Evolutionary conservation across 2,113 vertebrate genomes (phyloP).

Genomic region (Hippopotamus amphibius): DNA sequence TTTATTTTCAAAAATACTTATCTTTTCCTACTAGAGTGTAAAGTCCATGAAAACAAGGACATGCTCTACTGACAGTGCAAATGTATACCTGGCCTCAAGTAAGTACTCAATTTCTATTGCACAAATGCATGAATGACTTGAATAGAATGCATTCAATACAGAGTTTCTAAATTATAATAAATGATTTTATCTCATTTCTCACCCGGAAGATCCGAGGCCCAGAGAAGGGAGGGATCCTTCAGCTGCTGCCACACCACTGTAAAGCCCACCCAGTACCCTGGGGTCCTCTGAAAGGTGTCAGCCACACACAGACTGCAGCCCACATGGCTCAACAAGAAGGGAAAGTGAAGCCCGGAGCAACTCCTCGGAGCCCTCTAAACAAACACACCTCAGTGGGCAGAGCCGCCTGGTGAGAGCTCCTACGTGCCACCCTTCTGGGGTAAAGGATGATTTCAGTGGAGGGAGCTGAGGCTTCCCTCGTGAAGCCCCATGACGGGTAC

Average conservation of each 20-base stretch:
- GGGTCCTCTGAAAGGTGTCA: conserved; percentile 2
- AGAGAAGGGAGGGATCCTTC: neutral
- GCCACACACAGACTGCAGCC: conserved; percentile 11
- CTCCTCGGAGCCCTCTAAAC: neutral
- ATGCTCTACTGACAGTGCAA: neutral
- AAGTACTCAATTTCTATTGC: accelerated
- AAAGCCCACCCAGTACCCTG: neutral
- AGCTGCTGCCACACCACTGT: neutral
- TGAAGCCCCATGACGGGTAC: conserved; percentile 77
- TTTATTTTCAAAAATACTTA: neutral
- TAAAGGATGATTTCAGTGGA: conserved; percentile 76
- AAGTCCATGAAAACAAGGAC: neutral
- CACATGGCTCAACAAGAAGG: neutral
- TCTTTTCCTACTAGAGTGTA: neutral
- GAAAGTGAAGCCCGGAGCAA: neutral
- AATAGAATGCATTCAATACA: neutral
- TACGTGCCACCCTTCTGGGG: neutral
- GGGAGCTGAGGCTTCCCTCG: conserved; percentile 79
- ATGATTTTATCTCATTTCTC: neutral
- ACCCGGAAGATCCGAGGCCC: neutral
- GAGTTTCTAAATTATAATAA: neutral
- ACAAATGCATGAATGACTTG: neutral
- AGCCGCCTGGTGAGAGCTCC: neutral
- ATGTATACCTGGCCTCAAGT: accelerated
- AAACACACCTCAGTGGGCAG: neutral